Evolutionary conservation across 2,113 vertebrate species (phyloP).

Genomic region (crab-eating macaque (Macaca fascicularis)): T2T-MFA8v1.1 NC_088380.1:6156501-6157000

Average conservation of each 20-base stretch:
- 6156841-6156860: neutral
- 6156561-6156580: neutral
- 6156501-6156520: no score
- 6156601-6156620: neutral
- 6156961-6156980: neutral
- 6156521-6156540: neutral
- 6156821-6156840: neutral
- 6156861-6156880: neutral
- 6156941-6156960: neutral
- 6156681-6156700: no score
- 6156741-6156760: neutral
- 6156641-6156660: neutral
- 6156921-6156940: no score
- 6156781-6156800: fast-evolving
- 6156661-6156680: fast-evolving
- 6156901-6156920: neutral
- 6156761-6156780: fast-evolving
- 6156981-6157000: neutral
- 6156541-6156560: neutral
- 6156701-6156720: neutral
- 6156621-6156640: fast-evolving
- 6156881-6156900: neutral
- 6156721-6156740: fast-evolving
- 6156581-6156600: neutral
- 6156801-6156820: fast-evolving